phyloP scores from a whole-genome alignment of 2,113 vertebrate genomes.

The Sylvia atricapilla region DNA sequence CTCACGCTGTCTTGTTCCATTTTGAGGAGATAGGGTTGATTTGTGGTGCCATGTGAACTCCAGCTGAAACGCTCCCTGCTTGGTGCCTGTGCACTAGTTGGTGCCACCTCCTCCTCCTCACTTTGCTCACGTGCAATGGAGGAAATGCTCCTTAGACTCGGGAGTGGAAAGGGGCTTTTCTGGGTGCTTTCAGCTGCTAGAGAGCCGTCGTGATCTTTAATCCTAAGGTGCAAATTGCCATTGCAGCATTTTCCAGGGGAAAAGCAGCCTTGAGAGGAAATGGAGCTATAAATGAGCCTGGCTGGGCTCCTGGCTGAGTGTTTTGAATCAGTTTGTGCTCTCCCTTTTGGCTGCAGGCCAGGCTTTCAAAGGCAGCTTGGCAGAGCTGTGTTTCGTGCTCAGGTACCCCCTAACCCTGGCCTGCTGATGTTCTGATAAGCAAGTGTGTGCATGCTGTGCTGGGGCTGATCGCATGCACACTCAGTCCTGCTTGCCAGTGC shows the following conservation, averaged over 20 bases:
- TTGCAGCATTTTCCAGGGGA: background rate
- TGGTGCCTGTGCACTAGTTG: background rate
- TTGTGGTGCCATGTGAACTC: background rate
- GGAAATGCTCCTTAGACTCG: background rate
- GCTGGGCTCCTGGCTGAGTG: conserved; percentile 1
- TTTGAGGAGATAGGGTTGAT: background rate
- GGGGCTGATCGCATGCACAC: background rate
- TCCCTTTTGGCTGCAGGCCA: background rate
- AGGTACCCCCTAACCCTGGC: background rate
- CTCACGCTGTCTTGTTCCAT: background rate
- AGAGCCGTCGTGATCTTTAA: background rate
- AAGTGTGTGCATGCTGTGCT: background rate
- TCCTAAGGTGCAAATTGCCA: conserved; percentile 21
- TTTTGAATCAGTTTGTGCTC: background rate
- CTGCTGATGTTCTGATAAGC: background rate
- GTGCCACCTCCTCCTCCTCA: background rate
- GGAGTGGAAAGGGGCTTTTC: background rate
- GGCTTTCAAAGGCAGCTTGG: background rate
- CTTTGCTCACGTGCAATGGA: accelerated
- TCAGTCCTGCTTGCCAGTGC: background rate
- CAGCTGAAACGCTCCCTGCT: background rate
- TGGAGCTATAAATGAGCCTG: conserved; percentile 18
- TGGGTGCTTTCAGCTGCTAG: background rate
- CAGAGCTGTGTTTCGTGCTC: background rate
- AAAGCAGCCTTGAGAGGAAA: conserved; percentile 6